Evolutionary conservation across 2,888 invertebrate species (phyloP).

Genomic region (Ashinkailepas kermadecensis): DNA sequence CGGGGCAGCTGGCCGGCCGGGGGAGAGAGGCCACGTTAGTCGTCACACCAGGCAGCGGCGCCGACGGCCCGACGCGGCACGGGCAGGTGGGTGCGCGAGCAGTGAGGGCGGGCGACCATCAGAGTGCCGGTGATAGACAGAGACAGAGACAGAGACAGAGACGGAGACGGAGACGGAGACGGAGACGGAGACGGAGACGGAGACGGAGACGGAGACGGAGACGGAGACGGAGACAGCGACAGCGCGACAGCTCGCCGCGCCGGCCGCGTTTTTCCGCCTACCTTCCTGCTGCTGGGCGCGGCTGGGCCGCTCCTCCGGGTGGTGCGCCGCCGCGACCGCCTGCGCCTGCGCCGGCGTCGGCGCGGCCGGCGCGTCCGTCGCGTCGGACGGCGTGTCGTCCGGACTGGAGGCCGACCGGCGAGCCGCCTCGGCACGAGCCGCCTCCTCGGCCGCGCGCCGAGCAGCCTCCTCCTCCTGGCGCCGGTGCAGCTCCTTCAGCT

Average conservation of each 20-base stretch:
- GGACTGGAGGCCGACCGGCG: conserved; percentile 68
- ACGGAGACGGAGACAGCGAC: too few species aligned
- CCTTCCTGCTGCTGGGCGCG: conserved; percentile 12
- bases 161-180: too few species aligned
- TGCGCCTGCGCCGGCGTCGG: conserved; percentile 30
- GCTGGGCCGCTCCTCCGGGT: not conserved
- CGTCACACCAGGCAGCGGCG: too few species aligned
- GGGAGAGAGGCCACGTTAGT: too few species aligned
- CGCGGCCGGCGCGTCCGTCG: conserved; percentile 52
- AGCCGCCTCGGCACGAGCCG: conserved; percentile 96
- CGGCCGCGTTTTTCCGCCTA: not conserved
- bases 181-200: too few species aligned
- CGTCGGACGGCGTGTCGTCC: conserved; percentile 51
- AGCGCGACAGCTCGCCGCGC: too few species aligned
- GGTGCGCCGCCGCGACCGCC: not conserved
- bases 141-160: too few species aligned
- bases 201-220: too few species aligned
- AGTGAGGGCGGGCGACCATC: too few species aligned
- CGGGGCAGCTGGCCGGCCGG: not conserved
- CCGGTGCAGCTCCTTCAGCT: conserved; percentile 89
- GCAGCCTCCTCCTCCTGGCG: conserved; percentile 60
- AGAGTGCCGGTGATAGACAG: too few species aligned
- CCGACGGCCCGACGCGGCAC: too few species aligned
- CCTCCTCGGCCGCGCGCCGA: conserved; percentile 57
- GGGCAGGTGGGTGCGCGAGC: too few species aligned